These are phyloP conservation scores for Pseudochaenichthys georgianus DNA, from an alignment of 2,797 vertebrate species.

Conservation along the genomic window DNA sequence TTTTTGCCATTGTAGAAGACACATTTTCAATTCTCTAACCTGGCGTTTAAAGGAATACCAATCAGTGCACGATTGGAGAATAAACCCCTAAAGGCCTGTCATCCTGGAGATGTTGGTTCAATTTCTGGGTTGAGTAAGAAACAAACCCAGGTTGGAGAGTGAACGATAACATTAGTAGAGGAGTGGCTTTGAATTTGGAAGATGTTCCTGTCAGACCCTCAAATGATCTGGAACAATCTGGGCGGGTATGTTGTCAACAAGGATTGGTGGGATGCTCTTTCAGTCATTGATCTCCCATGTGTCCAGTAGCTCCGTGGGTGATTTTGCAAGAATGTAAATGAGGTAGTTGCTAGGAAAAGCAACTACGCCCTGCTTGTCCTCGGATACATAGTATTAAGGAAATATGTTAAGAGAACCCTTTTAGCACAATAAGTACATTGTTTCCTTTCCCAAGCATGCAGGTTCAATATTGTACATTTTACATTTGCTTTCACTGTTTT, in stretches of 20 bases:
- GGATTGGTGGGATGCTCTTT: conserved; percentile 10
- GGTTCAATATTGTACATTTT: background rate
- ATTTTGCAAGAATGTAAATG: background rate
- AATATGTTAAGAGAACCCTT: background rate
- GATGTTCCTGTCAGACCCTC: conserved; percentile 28
- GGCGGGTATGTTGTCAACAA: conserved; percentile 11
- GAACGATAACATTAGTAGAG: background rate
- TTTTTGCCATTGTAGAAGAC: background rate
- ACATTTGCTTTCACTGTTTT: background rate
- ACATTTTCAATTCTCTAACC: background rate
- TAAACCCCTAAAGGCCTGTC: background rate
- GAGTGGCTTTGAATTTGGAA: conserved; percentile 9
- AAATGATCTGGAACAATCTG: conserved; percentile 25
- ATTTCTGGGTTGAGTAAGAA: background rate
- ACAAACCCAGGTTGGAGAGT: background rate
- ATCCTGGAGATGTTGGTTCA: background rate
- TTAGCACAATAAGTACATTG: background rate
- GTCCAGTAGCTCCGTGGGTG: conserved; percentile 7
- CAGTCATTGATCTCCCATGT: conserved; percentile 11
- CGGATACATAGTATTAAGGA: background rate
- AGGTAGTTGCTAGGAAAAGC: background rate
- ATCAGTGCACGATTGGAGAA: background rate
- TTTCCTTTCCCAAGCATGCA: background rate
- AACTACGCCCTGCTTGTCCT: background rate
- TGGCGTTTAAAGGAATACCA: too few relatives aligned